These are phyloP conservation scores for Anguilla marmorata DNA, from an alignment of 2,797 vertebrate species.

Conservation along the genomic window DNA sequence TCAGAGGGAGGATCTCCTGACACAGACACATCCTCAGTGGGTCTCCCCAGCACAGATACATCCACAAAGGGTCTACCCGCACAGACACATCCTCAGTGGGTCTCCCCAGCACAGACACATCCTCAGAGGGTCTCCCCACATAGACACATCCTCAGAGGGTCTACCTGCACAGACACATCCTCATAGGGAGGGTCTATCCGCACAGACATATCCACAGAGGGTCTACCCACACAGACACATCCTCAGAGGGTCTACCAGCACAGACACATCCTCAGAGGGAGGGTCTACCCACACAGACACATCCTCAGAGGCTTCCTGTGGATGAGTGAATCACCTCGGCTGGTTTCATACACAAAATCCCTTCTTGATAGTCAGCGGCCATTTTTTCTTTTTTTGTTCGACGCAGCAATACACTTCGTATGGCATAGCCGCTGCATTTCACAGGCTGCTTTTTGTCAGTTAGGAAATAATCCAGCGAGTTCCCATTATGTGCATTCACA, in stretches of 20 bases:
- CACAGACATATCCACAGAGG: not conserved
- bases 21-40: no score
- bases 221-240: not conserved
- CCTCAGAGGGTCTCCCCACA: not conserved
- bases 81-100: no score
- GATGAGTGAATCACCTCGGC: not conserved
- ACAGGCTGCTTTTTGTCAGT: constrained; percentile 17
- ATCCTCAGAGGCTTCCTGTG: not conserved
- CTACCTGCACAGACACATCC: not conserved
- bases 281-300: no score
- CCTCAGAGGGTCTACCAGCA: no score
- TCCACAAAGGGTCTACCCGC: no score
- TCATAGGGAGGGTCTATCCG: not conserved
- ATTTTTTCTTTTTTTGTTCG: not conserved
- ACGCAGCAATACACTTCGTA: not conserved
- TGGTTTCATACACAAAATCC: not conserved
- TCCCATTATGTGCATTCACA: constrained; percentile 18
- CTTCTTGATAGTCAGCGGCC: constrained; percentile 41
- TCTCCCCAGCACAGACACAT: not conserved
- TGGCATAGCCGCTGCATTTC: constrained; percentile 34
- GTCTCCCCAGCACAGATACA: no score
- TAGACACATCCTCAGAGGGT: no score
- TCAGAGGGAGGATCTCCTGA: no score
- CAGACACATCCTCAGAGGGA: not conserved
- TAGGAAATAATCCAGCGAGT: constrained; percentile 47